Conservation (phyloP, 2,113 vertebrate genomes). For the Vanacampus margaritifer region DNA sequence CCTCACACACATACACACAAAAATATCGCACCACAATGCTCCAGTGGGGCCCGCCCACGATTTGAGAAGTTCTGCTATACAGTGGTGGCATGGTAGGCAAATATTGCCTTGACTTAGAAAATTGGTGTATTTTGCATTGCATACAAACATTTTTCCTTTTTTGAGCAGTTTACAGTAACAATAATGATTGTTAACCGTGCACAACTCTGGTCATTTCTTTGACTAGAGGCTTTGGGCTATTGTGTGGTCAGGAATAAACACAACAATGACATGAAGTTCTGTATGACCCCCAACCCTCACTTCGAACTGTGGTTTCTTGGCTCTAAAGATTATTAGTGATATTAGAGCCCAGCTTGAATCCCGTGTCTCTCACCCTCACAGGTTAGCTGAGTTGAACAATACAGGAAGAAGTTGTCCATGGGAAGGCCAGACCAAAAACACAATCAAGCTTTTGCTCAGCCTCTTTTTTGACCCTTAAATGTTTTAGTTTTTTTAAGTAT, state of each 20-base stretch:
- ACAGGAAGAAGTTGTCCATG: background rate
- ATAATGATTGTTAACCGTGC: background rate
- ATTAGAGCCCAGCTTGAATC: background rate
- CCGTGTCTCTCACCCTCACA: background rate
- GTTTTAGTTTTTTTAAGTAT: too few species aligned
- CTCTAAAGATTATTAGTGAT: background rate
- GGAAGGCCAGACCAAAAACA: background rate
- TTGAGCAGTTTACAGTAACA: too few species aligned
- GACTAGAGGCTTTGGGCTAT: too few species aligned
- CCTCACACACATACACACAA: too few species aligned
- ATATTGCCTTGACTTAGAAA: background rate
- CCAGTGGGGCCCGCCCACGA: too few species aligned
- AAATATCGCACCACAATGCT: too few species aligned
- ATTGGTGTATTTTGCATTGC: too few species aligned
- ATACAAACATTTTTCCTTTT: too few species aligned
- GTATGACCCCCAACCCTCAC: too few species aligned
- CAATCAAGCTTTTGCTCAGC: background rate
- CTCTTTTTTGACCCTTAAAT: background rate
- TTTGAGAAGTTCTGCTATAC: too few species aligned
- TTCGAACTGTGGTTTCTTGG: background rate
- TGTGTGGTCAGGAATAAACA: background rate
- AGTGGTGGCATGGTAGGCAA: background rate
- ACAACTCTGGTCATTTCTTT: background rate
- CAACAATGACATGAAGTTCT: background rate
- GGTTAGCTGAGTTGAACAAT: background rate